phyloP scores from a whole-genome alignment of 2,888 invertebrate genomes.

The Uloborus plumipes region DNA sequence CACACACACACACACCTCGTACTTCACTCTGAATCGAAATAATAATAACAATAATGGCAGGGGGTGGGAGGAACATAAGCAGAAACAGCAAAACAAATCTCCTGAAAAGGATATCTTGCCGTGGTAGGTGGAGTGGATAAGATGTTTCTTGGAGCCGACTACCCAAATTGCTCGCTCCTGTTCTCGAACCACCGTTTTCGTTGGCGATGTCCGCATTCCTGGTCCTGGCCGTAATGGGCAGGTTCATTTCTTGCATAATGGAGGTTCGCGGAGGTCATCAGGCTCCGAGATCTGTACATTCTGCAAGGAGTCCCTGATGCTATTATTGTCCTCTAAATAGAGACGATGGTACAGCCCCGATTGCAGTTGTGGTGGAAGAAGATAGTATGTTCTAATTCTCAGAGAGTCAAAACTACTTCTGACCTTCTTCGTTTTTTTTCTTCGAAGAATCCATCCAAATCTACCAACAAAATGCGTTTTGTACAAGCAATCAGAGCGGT shows the following conservation, averaged over 20 bases:
- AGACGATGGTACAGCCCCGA: no score
- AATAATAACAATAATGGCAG: no score
- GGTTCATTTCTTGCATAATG: slow-evolving; percentile 24
- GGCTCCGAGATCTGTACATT: slow-evolving; percentile 19
- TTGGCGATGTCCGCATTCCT: slow-evolving; percentile 43
- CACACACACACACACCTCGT: no score
- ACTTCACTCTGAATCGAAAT: no score
- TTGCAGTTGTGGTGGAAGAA: no score
- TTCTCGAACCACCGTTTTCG: slow-evolving; percentile 15
- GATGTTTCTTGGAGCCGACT: slow-evolving; percentile 31
- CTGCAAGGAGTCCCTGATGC: slow-evolving; percentile 4
- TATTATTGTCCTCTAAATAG: not conserved
- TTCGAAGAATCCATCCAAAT: no score
- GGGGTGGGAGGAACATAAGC: no score
- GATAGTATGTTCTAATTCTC: no score
- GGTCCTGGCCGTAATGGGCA: slow-evolving; percentile 30
- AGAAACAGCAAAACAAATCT: slow-evolving; percentile 6
- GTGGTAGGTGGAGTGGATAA: slow-evolving; percentile 45
- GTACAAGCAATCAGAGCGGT: no score
- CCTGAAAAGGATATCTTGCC: slow-evolving; percentile 13
- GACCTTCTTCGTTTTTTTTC: no score
- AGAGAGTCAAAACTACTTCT: no score
- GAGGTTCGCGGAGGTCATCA: slow-evolving; percentile 24
- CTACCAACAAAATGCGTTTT: no score
- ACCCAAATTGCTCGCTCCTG: slow-evolving; percentile 43